phyloP scores from a whole-genome alignment of 2,888 invertebrate genomes.

The Acrobasis consociella region DNA sequence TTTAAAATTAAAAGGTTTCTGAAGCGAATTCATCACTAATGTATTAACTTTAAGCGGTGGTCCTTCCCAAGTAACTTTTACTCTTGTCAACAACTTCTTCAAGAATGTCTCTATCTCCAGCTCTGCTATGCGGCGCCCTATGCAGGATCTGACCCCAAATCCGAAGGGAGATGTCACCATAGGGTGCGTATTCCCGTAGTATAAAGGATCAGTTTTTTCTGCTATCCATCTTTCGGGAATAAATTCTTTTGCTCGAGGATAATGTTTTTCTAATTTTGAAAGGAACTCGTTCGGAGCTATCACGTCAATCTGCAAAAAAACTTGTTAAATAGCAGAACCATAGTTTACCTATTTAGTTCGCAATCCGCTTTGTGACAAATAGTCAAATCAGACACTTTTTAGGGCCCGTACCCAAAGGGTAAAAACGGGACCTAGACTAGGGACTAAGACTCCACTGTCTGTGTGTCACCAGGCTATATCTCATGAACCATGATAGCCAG shows the following conservation, averaged over 20 bases:
- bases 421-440: too few relatives aligned
- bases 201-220: conserved; percentile 67
- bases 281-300: conserved; percentile 88
- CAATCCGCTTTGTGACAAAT: too few relatives aligned
- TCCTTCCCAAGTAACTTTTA: conserved; percentile 65
- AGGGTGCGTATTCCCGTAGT: conserved; percentile 78
- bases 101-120: conserved; percentile 84
- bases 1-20: conserved; percentile 58
- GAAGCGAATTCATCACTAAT: conserved; percentile 56
- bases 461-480: too few relatives aligned
- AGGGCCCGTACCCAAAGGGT: too few relatives aligned
- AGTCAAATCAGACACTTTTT: too few relatives aligned
- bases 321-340: neutral
- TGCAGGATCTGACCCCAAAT: conserved; percentile 86
- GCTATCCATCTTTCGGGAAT: conserved; percentile 87
- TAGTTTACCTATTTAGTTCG: too few relatives aligned
- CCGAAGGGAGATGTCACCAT: conserved; percentile 87
- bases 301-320: conserved; percentile 85
- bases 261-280: conserved; percentile 80
- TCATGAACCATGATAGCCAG: too few relatives aligned
- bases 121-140: conserved; percentile 88
- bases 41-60: conserved; percentile 58
- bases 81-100: conserved; percentile 56
- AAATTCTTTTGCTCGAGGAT: conserved; percentile 80
- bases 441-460: too few relatives aligned